Evolutionary conservation across 2,888 invertebrate species (phyloP).

Genomic region (Ophion slaviceki): DNA sequence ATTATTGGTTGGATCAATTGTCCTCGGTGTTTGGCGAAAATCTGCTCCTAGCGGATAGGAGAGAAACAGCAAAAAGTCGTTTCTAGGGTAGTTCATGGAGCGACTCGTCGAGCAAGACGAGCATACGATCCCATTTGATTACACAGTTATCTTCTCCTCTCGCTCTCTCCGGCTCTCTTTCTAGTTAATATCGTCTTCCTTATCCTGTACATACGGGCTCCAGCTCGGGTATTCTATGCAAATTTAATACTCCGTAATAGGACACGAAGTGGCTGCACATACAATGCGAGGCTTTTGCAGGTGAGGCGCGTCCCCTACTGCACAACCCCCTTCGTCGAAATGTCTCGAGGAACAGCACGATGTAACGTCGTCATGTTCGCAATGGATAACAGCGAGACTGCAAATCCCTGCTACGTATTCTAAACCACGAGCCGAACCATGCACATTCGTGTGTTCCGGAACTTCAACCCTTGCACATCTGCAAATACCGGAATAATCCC

Average conservation of each 20-base stretch:
- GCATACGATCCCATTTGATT: constrained; percentile 52
- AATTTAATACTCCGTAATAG: constrained; percentile 67
- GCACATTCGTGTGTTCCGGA: constrained; percentile 16
- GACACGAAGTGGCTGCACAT: constrained; percentile 28
- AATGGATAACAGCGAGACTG: constrained; percentile 30
- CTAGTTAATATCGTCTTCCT: constrained; percentile 51
- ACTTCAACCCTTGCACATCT: constrained; percentile 12
- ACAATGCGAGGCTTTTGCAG: constrained; percentile 11
- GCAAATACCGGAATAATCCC: constrained; percentile 13
- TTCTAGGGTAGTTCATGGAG: neutral
- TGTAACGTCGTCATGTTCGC: constrained; percentile 43
- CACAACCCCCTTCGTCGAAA: constrained; percentile 2
- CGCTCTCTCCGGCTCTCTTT: constrained; percentile 37
- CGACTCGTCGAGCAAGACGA: neutral
- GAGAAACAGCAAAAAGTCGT: neutral
- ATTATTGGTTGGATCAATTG: neutral
- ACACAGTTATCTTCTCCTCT: constrained; percentile 31
- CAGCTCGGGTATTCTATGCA: constrained; percentile 62
- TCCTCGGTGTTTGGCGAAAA: neutral
- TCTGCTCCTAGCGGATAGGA: neutral
- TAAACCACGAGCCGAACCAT: neutral
- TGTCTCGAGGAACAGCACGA: constrained; percentile 23
- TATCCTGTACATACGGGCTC: constrained; percentile 14
- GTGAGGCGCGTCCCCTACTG: constrained; percentile 18
- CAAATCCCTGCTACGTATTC: constrained; percentile 36